phyloP scores from a whole-genome alignment of 2,113 vertebrate species.

The Sialia sialis region DNA sequence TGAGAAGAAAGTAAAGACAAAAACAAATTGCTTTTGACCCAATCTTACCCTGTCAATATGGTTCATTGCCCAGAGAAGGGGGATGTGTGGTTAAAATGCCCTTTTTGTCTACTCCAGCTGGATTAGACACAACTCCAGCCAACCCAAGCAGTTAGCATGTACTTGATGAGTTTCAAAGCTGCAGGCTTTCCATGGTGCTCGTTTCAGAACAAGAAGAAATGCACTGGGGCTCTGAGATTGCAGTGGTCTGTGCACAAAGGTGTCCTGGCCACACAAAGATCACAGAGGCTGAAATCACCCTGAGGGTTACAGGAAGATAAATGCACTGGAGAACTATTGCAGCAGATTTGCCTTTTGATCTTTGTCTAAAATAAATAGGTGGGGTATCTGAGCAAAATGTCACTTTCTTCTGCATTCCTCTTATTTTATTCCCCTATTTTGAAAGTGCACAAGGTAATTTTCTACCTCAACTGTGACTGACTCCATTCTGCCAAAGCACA shows the following conservation, averaged over 20 bases:
- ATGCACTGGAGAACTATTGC: background rate
- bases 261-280: background rate
- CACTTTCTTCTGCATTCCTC: constrained; percentile 13
- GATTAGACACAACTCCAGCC: background rate
- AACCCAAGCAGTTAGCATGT: background rate
- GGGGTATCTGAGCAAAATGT: background rate
- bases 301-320: background rate
- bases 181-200: background rate
- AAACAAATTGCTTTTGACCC: background rate
- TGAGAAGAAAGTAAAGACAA: background rate
- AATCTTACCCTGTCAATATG: background rate
- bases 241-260: background rate
- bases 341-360: background rate
- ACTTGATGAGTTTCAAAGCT: background rate
- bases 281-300: background rate
- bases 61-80: background rate
- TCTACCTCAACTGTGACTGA: constrained; percentile 2
- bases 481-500: background rate
- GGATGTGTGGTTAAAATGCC: background rate
- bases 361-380: background rate
- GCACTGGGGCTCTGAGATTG: background rate
- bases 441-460: constrained; percentile 30
- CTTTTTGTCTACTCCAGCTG: background rate
- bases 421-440: background rate
- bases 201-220: background rate